A percentile compares a stretch with the other conserved stretches of the same genome.
These are phyloP conservation scores for Sminthurides bifidus DNA, from an alignment of 1,140 invertebrate genomes.

Conservation along the genomic window DNA sequence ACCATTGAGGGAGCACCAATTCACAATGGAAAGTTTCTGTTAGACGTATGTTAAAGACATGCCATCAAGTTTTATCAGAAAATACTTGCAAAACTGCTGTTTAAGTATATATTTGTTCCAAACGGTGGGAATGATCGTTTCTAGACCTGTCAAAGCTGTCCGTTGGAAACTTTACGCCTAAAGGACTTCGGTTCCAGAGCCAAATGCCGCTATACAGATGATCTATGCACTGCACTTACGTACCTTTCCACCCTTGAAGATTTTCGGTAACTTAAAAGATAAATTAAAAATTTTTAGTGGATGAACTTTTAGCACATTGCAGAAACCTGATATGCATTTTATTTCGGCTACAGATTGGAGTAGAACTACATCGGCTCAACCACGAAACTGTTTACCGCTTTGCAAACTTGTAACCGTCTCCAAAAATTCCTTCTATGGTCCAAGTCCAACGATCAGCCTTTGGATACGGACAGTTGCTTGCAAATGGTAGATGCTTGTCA, in stretches of 20 bases:
- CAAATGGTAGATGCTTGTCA: constrained; percentile 4
- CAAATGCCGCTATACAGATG: constrained; percentile 8
- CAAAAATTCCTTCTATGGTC: constrained; percentile 13
- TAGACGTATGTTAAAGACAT: constrained; percentile 13
- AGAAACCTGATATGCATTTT: not conserved
- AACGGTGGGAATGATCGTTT: not conserved
- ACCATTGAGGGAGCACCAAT: constrained; percentile 9
- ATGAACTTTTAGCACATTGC: not conserved
- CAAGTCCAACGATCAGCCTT: constrained; percentile 5
- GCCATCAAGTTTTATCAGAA: too few relatives aligned
- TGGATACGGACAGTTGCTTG: not conserved
- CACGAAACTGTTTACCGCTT: not conserved
- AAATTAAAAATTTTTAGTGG: not conserved
- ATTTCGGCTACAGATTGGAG: constrained; percentile 4
- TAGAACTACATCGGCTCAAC: constrained; percentile 15
- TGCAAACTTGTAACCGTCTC: constrained; percentile 4
- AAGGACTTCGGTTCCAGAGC: constrained; percentile 3
- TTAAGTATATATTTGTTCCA: not conserved
- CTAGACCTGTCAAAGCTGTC: not conserved
- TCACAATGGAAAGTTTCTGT: constrained; percentile 13
- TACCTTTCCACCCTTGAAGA: not conserved
- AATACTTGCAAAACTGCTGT: not conserved
- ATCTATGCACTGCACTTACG: constrained; percentile 3
- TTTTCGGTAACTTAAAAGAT: constrained; percentile 7
- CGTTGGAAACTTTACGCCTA: not conserved